These are phyloP conservation scores for Homarus americanus DNA, from an alignment of 1,140 invertebrate species.

Conservation along the genomic window DNA sequence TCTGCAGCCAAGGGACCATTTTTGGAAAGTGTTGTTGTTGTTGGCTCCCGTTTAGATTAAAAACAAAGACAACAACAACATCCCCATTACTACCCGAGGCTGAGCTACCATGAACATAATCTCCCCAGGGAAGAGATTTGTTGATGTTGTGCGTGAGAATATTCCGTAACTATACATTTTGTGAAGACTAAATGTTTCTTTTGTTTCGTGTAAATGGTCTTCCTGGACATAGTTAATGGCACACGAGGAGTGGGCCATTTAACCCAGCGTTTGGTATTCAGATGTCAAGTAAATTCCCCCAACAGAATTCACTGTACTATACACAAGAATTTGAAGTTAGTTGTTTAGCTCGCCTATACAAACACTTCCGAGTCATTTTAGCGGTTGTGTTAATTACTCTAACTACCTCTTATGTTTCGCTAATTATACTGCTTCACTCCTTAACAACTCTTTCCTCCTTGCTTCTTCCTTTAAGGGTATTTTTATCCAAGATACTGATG, in stretches of 20 bases:
- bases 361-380: not conserved
- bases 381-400: slow-evolving; percentile 13
- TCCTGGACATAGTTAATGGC: not conserved
- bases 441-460: not conserved
- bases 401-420: not conserved
- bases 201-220: slow-evolving; percentile 7
- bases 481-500: too few relatives aligned
- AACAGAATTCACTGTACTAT: not conserved
- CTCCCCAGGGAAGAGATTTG: not conserved
- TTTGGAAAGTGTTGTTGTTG: too few relatives aligned
- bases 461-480: not conserved
- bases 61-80: too few relatives aligned
- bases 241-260: not conserved
- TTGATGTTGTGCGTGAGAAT: not conserved
- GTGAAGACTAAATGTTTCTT: not conserved
- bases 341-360: not conserved
- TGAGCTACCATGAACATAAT: not conserved
- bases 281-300: not conserved
- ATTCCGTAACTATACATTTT: not conserved
- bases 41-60: too few relatives aligned
- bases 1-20: too few relatives aligned
- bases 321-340: not conserved
- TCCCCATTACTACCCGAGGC: not conserved
- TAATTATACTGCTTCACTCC: not conserved
- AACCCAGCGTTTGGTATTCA: slow-evolving; percentile 11